A percentile compares a stretch with the other conserved stretches of the same genome.
phyloP scores from a whole-genome alignment of 2,888 invertebrate genomes.

The Aphodius granarius region DNA sequence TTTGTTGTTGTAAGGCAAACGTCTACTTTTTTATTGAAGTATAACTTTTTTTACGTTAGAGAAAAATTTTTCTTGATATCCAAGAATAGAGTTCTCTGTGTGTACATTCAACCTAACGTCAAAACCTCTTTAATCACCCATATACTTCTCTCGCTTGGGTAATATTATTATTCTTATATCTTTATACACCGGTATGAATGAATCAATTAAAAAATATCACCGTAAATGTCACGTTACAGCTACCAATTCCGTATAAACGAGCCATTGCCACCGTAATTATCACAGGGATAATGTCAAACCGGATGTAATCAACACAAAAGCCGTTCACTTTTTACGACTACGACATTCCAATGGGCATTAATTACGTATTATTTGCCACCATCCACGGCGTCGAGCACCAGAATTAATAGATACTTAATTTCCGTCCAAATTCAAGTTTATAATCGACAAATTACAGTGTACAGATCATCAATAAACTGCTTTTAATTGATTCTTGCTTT shows the following conservation, averaged over 20 bases:
- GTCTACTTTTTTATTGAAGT: no score
- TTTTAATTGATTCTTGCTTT: no score
- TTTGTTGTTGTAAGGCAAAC: no score
- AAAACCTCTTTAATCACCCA: no score
- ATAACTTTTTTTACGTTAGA: no score
- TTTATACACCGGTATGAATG: background rate
- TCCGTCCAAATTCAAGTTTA: background rate
- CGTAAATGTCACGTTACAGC: background rate
- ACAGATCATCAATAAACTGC: no score
- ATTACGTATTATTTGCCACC: background rate
- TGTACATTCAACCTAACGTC: no score
- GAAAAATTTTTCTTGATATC: no score
- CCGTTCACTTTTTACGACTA: background rate
- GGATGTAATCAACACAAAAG: background rate
- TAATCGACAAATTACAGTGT: background rate
- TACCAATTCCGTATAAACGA: background rate
- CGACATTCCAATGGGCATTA: background rate
- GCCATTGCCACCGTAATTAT: background rate
- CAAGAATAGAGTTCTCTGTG: no score
- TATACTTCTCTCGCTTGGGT: no score
- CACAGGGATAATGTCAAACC: background rate
- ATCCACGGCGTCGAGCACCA: background rate
- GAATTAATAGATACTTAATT: background rate
- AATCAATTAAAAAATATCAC: background rate
- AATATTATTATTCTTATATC: background rate